Conservation (phyloP, 64 coral and sea anemone genomes). For the Pocillopora verrucosa region DNA sequence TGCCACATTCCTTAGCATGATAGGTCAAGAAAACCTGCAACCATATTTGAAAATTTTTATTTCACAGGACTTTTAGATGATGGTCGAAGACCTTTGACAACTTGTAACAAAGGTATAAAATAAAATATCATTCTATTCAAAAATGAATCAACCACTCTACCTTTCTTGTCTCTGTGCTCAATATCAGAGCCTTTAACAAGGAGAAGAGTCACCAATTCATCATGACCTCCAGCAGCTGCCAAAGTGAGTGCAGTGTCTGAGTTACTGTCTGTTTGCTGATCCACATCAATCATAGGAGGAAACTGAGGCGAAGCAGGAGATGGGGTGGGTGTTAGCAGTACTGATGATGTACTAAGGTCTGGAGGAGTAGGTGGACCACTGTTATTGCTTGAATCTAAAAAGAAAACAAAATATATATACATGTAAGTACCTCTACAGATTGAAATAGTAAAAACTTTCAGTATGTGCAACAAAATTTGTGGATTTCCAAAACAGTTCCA, state of each 20-base stretch:
- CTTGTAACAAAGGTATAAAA: too few species aligned
- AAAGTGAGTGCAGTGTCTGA: constrained; percentile 92
- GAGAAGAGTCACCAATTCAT: constrained; percentile 85
- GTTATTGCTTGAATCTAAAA: constrained; percentile 65
- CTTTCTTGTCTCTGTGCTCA: constrained; percentile 98
- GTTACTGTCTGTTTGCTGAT: constrained; percentile 98
- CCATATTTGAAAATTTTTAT: too few species aligned
- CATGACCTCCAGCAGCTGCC: constrained; percentile 93
- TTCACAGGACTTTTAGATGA: too few species aligned
- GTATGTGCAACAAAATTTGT: too few species aligned
- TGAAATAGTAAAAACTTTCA: too few species aligned
- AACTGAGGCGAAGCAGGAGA: constrained; percentile 91
- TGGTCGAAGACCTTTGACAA: too few species aligned
- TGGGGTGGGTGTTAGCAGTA: constrained; percentile 87
- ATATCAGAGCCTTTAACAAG: constrained; percentile 79
- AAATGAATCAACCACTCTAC: constrained; percentile 11
- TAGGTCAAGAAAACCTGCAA: too few species aligned
- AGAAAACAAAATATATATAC: background rate
- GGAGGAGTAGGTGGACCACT: constrained; percentile 86
- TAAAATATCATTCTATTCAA: too few species aligned
- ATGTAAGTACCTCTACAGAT: too few species aligned
- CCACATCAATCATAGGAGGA: constrained; percentile 85
- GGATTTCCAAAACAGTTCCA: too few species aligned
- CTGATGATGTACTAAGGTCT: constrained; percentile 65
- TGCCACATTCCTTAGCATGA: too few species aligned